Evolutionary conservation across 2,797 vertebrate genomes (phyloP), one percentile per base, ranked within the genome.

Genomic region (Melopsittacus undulatus): DNA sequence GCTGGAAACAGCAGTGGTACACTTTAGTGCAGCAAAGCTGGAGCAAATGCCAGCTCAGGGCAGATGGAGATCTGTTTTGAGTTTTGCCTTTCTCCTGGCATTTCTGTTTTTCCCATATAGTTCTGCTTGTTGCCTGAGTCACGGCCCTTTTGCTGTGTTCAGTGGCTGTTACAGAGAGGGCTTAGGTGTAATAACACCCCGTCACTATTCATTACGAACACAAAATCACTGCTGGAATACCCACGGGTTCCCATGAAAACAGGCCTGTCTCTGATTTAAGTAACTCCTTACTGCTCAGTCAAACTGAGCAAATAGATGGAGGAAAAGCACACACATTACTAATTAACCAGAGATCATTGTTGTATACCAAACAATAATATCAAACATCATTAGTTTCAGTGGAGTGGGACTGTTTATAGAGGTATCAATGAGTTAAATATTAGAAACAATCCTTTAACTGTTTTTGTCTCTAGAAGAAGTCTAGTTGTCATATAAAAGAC

Each of bases 101-200:
- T 57, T 87, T 80, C 61, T 92, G 34, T 5, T 87, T 94, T 94
- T 91, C 78, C 81, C 84, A 83, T 66, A 1, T 34, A 59, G 43
- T 54, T 76, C 49, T 92, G 69, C 46, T 94, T 3, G 1, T 4
- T 86, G 77, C 76, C 76, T 66, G 62, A 75, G 62, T 36, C 83
- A 64, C 0, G 0, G 46, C 54, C 72, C 16, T 34, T 75, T 45
- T 77, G 36, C 81, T 52, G 9, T 81, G 64, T 59, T 22, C 52
- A 10, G 70, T 77, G 77, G 42, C 68, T 82, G 49, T 73, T 66
- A 84, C 63, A 43, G 22, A 70, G 67, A 84, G 30, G 54, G 51
- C 30, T 94, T 95, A 84, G 74, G 80, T 95, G 92, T 82, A 92
- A 92, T 82, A 92, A 95, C 88, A 92, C 24, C 38, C 38, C 5